phyloP scores from a whole-genome alignment of 2,888 invertebrate species.

The Eilema depressum region DNA sequence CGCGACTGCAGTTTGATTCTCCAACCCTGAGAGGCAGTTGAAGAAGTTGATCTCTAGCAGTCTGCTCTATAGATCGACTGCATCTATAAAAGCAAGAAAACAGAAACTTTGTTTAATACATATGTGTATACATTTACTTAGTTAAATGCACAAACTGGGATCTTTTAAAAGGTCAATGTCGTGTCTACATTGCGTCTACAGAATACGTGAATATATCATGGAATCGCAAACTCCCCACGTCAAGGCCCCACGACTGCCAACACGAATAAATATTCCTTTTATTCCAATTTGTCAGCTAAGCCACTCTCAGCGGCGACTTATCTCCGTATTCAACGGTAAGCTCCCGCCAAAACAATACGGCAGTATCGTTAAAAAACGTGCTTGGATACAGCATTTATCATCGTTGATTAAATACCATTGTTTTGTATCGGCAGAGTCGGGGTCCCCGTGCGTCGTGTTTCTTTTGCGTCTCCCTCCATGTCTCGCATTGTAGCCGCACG shows the following conservation, averaged over 20 bases:
- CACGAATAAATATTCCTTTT: slow-evolving; percentile 87
- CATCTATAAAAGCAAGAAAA: not conserved
- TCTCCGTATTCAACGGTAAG: slow-evolving; percentile 84
- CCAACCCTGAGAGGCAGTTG: no score
- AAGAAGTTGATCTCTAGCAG: no score
- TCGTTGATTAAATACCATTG: slow-evolving; percentile 87
- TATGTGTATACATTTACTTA: not conserved
- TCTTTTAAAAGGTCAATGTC: slow-evolving; percentile 49
- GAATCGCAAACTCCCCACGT: slow-evolving; percentile 60
- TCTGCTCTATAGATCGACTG: not conserved
- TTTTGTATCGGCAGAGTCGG: slow-evolving; percentile 84
- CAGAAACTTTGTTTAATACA: not conserved
- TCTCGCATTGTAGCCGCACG: slow-evolving; percentile 82
- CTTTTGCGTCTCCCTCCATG: slow-evolving; percentile 78
- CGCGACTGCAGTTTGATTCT: no score
- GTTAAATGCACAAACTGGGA: slow-evolving; percentile 22
- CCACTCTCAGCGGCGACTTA: slow-evolving; percentile 85
- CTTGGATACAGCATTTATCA: slow-evolving; percentile 86
- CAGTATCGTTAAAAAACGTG: slow-evolving; percentile 86
- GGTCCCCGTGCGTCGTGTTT: slow-evolving; percentile 76
- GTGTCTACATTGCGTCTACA: slow-evolving; percentile 55
- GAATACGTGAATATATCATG: slow-evolving; percentile 66
- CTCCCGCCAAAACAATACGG: slow-evolving; percentile 86
- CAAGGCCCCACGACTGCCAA: slow-evolving; percentile 63
- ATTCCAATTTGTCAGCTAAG: slow-evolving; percentile 87